phyloP scores from a whole-genome alignment of 2,888 invertebrate genomes.

The Drosophila macrothrix region DNA sequence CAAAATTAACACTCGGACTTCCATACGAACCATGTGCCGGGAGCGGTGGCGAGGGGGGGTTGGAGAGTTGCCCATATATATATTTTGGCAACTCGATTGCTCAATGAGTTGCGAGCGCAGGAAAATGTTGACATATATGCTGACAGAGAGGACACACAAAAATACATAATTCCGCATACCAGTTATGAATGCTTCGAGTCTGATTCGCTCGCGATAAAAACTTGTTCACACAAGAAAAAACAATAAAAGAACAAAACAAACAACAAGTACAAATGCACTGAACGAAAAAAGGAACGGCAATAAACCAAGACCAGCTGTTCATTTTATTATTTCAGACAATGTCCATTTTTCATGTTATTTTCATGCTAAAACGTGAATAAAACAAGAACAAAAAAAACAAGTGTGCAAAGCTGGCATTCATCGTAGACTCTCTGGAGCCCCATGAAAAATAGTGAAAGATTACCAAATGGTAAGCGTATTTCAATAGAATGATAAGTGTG shows the following conservation, averaged over 20 bases:
- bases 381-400: background rate
- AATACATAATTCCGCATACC: conserved; percentile 19
- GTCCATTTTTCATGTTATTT: background rate
- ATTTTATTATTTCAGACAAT: conserved; percentile 10
- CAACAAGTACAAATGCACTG: conserved; percentile 1
- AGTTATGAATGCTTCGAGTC: conserved; percentile 31
- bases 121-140: conserved; percentile 65
- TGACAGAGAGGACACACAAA: conserved; percentile 31
- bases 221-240: conserved; percentile 1
- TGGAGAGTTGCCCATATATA: background rate
- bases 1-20: conserved; percentile 13
- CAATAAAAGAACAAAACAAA: background rate
- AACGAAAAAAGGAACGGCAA: background rate
- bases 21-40: background rate
- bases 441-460: conserved; percentile 3
- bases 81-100: conserved; percentile 55
- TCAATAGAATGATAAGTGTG: conserved; percentile 2
- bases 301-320: background rate
- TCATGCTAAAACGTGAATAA: background rate
- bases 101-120: conserved; percentile 67
- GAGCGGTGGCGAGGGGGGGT: background rate
- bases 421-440: background rate
- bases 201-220: conserved; percentile 25
- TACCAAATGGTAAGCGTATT: conserved; percentile 13
- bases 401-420: conserved; percentile 11